phyloP scores from a whole-genome alignment of 2,888 invertebrate species.

The Schrankia costaestrigalis region DNA sequence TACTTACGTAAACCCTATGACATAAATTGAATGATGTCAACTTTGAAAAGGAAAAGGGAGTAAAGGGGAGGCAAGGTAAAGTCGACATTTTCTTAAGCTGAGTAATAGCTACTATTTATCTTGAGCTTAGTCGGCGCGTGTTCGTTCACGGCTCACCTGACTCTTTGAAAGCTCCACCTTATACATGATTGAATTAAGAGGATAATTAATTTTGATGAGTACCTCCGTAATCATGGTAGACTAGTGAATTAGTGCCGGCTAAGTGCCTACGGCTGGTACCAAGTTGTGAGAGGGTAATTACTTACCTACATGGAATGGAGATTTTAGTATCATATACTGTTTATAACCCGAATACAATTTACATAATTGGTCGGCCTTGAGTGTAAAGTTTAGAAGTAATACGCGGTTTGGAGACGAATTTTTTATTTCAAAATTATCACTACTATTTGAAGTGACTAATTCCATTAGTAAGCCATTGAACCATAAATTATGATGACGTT shows the following conservation, averaged over 20 bases:
- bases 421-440: too few relatives aligned
- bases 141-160: conserved; percentile 29
- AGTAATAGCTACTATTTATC: conserved; percentile 31
- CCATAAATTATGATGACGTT: too few relatives aligned
- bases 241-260: conserved; percentile 7
- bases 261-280: neutral
- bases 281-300: too few relatives aligned
- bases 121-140: conserved; percentile 16
- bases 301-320: too few relatives aligned
- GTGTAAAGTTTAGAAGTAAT: too few relatives aligned
- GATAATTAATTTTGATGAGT: conserved; percentile 35
- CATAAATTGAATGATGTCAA: conserved; percentile 24
- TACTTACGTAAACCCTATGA: conserved; percentile 16
- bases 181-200: conserved; percentile 33
- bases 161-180: conserved; percentile 26
- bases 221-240: conserved; percentile 10
- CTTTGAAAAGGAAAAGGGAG: conserved; percentile 24
- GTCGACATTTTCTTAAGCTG: conserved; percentile 30
- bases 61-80: conserved; percentile 13
- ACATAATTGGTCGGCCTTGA: too few relatives aligned
- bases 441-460: too few relatives aligned
- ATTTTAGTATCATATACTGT: too few relatives aligned
- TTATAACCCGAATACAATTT: too few relatives aligned
- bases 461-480: too few relatives aligned
- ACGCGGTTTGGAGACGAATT: too few relatives aligned